Evolutionary conservation across 1,140 invertebrate species (phyloP).

Genomic region (Reticulitermes speratus): DNA sequence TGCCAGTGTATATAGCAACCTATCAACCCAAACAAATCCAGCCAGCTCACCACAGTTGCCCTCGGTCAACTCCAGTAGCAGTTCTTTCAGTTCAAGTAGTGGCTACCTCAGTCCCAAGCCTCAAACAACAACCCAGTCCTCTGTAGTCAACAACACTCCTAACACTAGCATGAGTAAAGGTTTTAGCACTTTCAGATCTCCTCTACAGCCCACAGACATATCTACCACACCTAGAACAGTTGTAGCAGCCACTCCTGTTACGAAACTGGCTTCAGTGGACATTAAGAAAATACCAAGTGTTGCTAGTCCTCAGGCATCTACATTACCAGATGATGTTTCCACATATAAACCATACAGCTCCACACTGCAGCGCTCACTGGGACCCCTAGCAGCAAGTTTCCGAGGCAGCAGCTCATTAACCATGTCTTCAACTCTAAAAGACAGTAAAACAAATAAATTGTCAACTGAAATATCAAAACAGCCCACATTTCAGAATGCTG

Average conservation of each 20-base stretch:
- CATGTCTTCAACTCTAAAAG: background rate
- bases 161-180: constrained; percentile 31
- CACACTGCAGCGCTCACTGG: constrained; percentile 41
- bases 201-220: background rate
- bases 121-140: background rate
- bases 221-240: background rate
- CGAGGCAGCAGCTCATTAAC: background rate
- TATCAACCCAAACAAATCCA: constrained; percentile 52
- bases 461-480: background rate
- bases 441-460: background rate
- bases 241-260: constrained; percentile 22
- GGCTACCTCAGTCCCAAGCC: constrained; percentile 64
- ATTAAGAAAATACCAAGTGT: background rate
- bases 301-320: background rate
- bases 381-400: constrained; percentile 44
- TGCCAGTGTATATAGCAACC: constrained; percentile 59
- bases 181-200: background rate
- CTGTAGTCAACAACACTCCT: background rate
- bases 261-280: constrained; percentile 34
- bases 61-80: constrained; percentile 42
- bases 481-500: background rate
- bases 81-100: constrained; percentile 60
- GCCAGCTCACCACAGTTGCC: constrained; percentile 1
- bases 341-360: constrained; percentile 45
- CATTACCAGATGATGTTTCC: constrained; percentile 30